Conservation (phyloP, 2,113 vertebrate species). For the Cyphomyrus discorhynchus region DNA sequence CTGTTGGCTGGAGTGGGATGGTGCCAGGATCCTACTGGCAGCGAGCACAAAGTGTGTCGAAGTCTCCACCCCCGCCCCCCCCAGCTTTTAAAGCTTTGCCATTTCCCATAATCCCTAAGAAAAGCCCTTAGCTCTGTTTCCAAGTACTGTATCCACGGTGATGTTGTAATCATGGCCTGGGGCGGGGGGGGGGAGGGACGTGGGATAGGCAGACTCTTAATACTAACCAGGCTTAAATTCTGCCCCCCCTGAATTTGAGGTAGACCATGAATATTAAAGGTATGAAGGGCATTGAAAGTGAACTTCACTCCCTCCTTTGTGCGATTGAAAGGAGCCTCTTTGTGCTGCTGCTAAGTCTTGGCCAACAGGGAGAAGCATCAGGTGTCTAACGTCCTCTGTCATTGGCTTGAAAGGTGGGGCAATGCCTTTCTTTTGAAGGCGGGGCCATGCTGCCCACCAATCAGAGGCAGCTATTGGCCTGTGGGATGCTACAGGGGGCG, state of each 20-base stretch:
- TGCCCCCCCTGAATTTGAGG: slow-evolving; percentile 32
- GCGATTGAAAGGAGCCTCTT: not conserved
- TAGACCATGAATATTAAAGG: slow-evolving; percentile 42
- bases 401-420: not conserved
- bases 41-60: slow-evolving; percentile 33
- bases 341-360: not conserved
- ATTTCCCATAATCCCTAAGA: slow-evolving; percentile 49
- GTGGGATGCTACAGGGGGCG: not conserved
- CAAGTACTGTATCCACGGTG: slow-evolving; percentile 40
- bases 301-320: not conserved
- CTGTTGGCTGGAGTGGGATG: slow-evolving; percentile 55
- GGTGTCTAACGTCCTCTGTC: not conserved
- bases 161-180: not conserved
- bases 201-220: not conserved
- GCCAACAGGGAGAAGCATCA: not conserved
- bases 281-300: not conserved
- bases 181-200: not conserved
- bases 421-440: not conserved
- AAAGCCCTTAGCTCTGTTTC: slow-evolving; percentile 36
- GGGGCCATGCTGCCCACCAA: not conserved
- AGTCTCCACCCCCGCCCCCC: slow-evolving; percentile 6
- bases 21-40: slow-evolving; percentile 54
- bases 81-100: slow-evolving; percentile 34
- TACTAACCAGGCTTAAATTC: slow-evolving; percentile 32
- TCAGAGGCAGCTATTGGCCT: not conserved